Evolutionary conservation across 2,113 vertebrate genomes (phyloP).

Genomic region (Platanista minor): DNA sequence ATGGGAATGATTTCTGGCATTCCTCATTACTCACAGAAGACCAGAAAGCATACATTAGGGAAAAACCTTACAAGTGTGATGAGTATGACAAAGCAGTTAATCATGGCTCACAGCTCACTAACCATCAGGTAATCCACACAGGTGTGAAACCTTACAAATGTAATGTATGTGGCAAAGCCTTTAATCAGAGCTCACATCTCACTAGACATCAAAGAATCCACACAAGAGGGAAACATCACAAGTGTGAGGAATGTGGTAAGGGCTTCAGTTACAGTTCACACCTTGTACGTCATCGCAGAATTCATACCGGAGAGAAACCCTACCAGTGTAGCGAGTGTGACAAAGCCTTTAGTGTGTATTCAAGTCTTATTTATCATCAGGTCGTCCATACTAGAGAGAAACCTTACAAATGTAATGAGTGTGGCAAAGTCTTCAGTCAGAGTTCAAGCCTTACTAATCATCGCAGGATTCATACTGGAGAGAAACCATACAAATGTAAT

Average conservation of each 20-base stretch:
- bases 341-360: slow-evolving; percentile 59
- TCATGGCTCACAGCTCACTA: not conserved
- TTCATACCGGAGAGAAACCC: slow-evolving; percentile 55
- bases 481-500: not conserved
- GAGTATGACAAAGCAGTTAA: not conserved
- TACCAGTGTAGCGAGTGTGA: slow-evolving; percentile 37
- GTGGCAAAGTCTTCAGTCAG: not conserved
- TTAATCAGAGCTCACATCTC: slow-evolving; percentile 50
- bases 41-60: not conserved
- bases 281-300: slow-evolving; percentile 62
- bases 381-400: not conserved
- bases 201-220: slow-evolving; percentile 61
- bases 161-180: slow-evolving; percentile 56
- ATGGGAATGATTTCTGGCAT: not conserved
- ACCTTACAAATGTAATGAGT: not conserved
- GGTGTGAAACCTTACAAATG: slow-evolving; percentile 59
- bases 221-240: not conserved
- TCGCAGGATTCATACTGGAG: not conserved
- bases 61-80: not conserved
- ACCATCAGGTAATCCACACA: not conserved
- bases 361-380: not conserved
- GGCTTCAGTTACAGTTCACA: slow-evolving; percentile 71
- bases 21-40: not conserved
- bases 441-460: not conserved
- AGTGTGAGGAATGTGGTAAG: slow-evolving; percentile 37